phyloP scores from a whole-genome alignment of 2,797 vertebrate genomes.

The Phrynocephalus guinanensis region DNA sequence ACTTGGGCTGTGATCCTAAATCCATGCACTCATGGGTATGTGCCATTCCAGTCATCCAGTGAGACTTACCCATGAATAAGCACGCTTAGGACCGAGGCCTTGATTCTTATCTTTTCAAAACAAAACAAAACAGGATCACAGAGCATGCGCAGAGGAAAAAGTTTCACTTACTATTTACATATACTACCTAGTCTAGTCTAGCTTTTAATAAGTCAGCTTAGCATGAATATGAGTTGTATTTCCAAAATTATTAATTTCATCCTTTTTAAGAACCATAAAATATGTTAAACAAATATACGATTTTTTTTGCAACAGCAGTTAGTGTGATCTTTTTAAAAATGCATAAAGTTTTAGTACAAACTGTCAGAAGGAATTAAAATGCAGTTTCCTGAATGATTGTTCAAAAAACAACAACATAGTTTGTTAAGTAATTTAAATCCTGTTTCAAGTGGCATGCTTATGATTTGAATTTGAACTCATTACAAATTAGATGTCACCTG shows the following conservation, averaged over 20 bases:
- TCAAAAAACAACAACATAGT: neutral
- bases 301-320: constrained; percentile 45
- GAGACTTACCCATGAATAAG: constrained; percentile 18
- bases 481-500: neutral
- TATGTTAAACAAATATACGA: constrained; percentile 34
- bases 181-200: constrained; percentile 91
- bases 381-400: constrained; percentile 37
- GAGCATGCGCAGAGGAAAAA: constrained; percentile 94
- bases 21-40: constrained; percentile 22
- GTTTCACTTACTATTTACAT: constrained; percentile 84
- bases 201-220: constrained; percentile 89
- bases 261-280: constrained; percentile 46
- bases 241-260: constrained; percentile 52
- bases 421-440: neutral
- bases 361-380: constrained; percentile 59
- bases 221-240: constrained; percentile 93
- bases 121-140: constrained; percentile 77
- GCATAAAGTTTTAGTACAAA: constrained; percentile 32
- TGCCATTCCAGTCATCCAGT: neutral
- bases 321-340: constrained; percentile 44
- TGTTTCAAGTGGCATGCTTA: neutral
- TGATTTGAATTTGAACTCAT: neutral
- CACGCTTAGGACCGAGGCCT: constrained; percentile 22
- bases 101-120: constrained; percentile 93
- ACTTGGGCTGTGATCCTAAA: constrained; percentile 46